Evolutionary conservation across 2,113 vertebrate species (phyloP).

Genomic region (Amphiprion percula): DNA sequence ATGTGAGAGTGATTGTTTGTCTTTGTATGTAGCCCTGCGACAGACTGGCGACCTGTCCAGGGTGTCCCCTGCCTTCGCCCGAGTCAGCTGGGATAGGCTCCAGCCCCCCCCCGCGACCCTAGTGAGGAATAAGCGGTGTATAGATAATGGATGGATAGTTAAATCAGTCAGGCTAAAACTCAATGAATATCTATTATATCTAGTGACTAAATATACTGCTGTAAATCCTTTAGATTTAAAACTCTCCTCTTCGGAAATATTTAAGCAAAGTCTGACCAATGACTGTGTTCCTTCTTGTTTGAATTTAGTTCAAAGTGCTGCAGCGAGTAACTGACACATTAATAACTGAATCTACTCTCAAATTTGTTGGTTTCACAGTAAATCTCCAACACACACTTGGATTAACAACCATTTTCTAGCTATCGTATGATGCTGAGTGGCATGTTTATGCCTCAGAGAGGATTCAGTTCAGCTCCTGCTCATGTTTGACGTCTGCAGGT

Average conservation of each 20-base stretch:
- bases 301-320: not conserved
- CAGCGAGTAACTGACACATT: conserved; percentile 23
- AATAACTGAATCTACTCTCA: conserved; percentile 37
- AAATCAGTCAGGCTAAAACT: too few species aligned
- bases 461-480: not conserved
- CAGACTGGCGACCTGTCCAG: too few species aligned
- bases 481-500: conserved; percentile 21
- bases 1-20: too few species aligned
- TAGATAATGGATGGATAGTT: too few species aligned
- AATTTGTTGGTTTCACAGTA: conserved; percentile 20
- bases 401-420: conserved; percentile 25
- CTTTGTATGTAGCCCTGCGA: too few species aligned
- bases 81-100: too few species aligned
- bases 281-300: not conserved
- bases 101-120: too few species aligned
- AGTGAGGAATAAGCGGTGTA: too few species aligned
- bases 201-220: too few species aligned
- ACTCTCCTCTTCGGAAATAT: not conserved
- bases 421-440: conserved; percentile 52
- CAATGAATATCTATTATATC: too few species aligned
- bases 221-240: not conserved
- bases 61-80: too few species aligned
- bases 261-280: not conserved
- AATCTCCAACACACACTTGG: conserved; percentile 36
- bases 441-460: conserved; percentile 47